Evolutionary conservation across 2,797 vertebrate genomes (phyloP).

Genomic region (Pangasius mekongensis): DNA sequence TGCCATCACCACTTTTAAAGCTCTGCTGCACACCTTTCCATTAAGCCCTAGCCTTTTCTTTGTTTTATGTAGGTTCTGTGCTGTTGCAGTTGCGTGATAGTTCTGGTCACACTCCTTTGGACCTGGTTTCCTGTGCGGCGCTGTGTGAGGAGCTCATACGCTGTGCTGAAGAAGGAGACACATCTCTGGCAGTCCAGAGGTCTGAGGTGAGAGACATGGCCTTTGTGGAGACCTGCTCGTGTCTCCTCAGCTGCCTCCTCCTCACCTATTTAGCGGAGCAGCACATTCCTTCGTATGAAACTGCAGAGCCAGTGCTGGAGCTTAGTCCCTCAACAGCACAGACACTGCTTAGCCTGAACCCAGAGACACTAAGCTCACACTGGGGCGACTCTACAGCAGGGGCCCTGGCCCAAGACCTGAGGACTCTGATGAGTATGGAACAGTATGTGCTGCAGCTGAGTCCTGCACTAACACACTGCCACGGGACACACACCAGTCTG

Average conservation of each 20-base stretch:
- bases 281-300: constrained; percentile 55
- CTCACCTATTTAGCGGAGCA: constrained; percentile 70
- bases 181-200: constrained; percentile 1
- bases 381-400: constrained; percentile 78
- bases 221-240: constrained; percentile 73
- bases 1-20: neutral
- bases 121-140: constrained; percentile 72
- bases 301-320: constrained; percentile 26
- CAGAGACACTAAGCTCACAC: constrained; percentile 62
- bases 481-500: constrained; percentile 75
- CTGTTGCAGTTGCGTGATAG: constrained; percentile 81
- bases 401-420: constrained; percentile 77
- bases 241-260: constrained; percentile 73
- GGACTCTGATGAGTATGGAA: constrained; percentile 80
- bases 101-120: constrained; percentile 77
- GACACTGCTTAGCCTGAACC: constrained; percentile 58
- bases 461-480: constrained; percentile 66
- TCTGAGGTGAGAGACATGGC: constrained; percentile 63
- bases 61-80: constrained; percentile 77
- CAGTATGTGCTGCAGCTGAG: constrained; percentile 73
- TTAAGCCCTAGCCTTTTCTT: constrained; percentile 14
- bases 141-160: constrained; percentile 80
- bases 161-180: constrained; percentile 71
- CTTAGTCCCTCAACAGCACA: constrained; percentile 59
- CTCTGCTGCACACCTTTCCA: neutral